Evolutionary conservation across 1,140 invertebrate species (phyloP), one percentile per base, ranked within the genome.

Genomic region (Oscheius sp.): DNA sequence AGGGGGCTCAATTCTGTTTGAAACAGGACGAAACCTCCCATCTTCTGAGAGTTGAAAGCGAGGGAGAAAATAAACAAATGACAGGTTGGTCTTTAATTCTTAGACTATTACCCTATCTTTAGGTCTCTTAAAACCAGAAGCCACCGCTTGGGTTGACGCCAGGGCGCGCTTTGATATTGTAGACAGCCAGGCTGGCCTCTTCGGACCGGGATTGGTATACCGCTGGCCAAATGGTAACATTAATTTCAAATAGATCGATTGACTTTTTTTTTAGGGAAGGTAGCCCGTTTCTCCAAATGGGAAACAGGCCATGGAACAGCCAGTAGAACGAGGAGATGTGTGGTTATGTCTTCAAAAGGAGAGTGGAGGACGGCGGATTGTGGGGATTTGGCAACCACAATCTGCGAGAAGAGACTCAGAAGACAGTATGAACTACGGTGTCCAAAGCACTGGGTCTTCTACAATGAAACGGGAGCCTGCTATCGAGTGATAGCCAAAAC

Each of bases 151-250:
- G 78, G 61, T 79, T 32, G 77, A 74, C 42, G 78, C 78, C 3
- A 79, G 78, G 42, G 78, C 78, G 1, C 46, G 74, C 42, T 79
- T 79, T 36, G 78, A 79, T 49, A 77, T 79, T 28, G 78, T 79
- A 23, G 78, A 79, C 52, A 68, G 66, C 29, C 18, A 71, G 45
- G 78, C 78, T 35, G 78, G 74, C 2, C 76, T 79, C 1, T 78
- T 80, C 49, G 63, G 59, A 15, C 78, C 78, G 28, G 78, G 78
- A 34, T 68, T 79, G 31, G 78, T 79, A 1, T 68, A 79, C 18
- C 34, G 78, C 46, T 79, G 78, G 78, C 79, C 77, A 32, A 80
- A 79, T 66, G 78, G 77, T 78, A 77, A 23, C 35, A 13, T 28
- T 35, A 38, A 18, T 35, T 35, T 4, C 62, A 68, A 28, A 68